Base-by-base conservation (phyloP, 2,888 invertebrate genomes). In the Parelbella ahira region DNA sequence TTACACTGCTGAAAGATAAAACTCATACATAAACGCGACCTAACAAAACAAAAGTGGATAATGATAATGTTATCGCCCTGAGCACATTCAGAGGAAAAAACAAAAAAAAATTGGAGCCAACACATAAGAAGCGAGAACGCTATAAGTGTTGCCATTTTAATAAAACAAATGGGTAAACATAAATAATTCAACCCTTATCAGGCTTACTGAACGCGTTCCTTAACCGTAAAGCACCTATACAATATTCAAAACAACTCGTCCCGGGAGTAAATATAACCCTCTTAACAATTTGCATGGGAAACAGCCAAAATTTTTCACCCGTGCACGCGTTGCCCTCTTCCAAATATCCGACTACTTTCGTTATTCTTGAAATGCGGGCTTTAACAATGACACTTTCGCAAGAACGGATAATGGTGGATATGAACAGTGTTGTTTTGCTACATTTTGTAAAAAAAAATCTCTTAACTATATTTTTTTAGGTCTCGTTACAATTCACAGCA, bases 201-300 rank as follows among this genome's bases (percentile, higher is more conserved):
- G 20, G 33, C 23, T 24, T 6, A 24, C 23, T 15, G 13, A 25
- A 36, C 36, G n/a, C 33, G 15, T 29, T 29, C 9, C 21, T 30
- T 24, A 25, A 19, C 38, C 30, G 11, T 32, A 30, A 37, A 15
- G 24, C 13, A 37, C 37, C 28, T 13, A 37, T 25, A 32, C 24
- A 39, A 32, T 32, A 32, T 39, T 39, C 39, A 39, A 39, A 32
- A 24, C 32, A 25, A 24, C 25, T 19, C 30, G 19, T 11, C 32
- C 25, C 19, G 12, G 25, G 15, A 20, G 25, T 25, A 13, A 39
- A 39, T 39, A 13, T 28, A 34, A 34, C 42, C 42, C 34, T 42
- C 32, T 28, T 27, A 33, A 34, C 34, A 42, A 34, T 42, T 27
- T 33, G 33, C 33, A 28, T 34, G 34, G 21, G 13, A 32, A 32